Conservation (phyloP, 2,888 invertebrate genomes). For the Erpobdella octoculata region DNA sequence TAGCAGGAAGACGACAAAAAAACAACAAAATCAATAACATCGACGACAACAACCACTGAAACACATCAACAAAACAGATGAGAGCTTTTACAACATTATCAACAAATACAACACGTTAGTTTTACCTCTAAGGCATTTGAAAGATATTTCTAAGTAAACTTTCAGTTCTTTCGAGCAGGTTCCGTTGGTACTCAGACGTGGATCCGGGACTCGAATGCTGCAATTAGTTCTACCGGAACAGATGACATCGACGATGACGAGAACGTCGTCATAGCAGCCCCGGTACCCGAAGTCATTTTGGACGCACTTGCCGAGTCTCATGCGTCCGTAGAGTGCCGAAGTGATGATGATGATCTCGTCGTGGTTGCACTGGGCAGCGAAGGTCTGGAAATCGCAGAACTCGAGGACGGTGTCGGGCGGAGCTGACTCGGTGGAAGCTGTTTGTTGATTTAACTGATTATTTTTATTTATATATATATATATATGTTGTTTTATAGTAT, state of each 20-base stretch:
- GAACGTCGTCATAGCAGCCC: constrained; percentile 32
- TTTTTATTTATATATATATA: neutral
- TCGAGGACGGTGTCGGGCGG: neutral
- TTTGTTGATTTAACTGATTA: neutral
- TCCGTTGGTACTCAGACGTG: constrained; percentile 27
- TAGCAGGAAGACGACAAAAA: too few species aligned
- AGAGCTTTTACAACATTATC: too few species aligned
- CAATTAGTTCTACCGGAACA: constrained; percentile 31
- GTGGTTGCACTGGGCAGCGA: constrained; percentile 28
- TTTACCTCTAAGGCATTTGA: constrained; percentile 32
- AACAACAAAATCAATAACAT: too few species aligned
- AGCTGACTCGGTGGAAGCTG: neutral
- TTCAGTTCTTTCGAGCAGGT: constrained; percentile 33
- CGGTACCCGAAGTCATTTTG: constrained; percentile 31
- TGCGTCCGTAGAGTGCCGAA: constrained; percentile 32
- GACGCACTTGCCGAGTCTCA: constrained; percentile 32
- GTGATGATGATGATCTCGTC: constrained; percentile 31
- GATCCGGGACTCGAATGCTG: constrained; percentile 32
- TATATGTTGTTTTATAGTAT: neutral
- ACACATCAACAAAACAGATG: too few species aligned
- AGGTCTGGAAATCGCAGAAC: constrained; percentile 32
- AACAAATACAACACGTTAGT: too few species aligned
- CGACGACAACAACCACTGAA: too few species aligned
- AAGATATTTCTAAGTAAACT: constrained; percentile 30
- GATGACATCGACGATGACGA: constrained; percentile 24